Conservation (phyloP, 2,113 vertebrate genomes). For the Xiphophorus couchianus region DNA sequence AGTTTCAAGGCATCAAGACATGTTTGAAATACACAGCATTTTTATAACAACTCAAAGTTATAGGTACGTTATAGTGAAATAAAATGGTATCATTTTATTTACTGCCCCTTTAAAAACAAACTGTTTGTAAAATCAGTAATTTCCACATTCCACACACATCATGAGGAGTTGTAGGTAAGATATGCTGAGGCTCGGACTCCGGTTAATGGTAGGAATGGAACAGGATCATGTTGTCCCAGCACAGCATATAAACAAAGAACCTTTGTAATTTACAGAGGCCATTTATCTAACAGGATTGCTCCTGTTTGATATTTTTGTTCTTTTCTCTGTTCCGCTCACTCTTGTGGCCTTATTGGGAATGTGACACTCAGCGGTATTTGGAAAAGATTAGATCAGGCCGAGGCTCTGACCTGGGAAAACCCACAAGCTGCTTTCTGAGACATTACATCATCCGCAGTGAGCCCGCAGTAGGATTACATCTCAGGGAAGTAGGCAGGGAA, state of each 20-base stretch:
- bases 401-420: slow-evolving; percentile 16
- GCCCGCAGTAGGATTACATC: slow-evolving; percentile 35
- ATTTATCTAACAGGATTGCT: too few species aligned
- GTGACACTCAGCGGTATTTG: background rate
- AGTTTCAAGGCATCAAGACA: too few species aligned
- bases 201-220: background rate
- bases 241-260: background rate
- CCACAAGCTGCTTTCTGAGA: slow-evolving; percentile 31
- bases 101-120: too few species aligned
- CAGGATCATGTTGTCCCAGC: background rate
- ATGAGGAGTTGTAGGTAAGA: background rate
- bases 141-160: too few species aligned
- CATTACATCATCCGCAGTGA: slow-evolving; percentile 35
- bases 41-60: too few species aligned
- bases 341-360: background rate
- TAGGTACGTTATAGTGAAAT: too few species aligned
- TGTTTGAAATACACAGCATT: too few species aligned
- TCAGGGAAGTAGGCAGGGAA: slow-evolving; percentile 12
- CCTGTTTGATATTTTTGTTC: background rate
- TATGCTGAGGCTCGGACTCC: background rate
- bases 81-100: too few species aligned
- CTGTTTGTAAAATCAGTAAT: too few species aligned
- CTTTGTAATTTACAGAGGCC: background rate
- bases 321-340: too few species aligned
- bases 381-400: background rate